A percentile compares a stretch with the other conserved stretches of the same genome.
Conservation (phyloP, 2,113 vertebrate genomes). For the Psephotus haematonotus region DNA sequence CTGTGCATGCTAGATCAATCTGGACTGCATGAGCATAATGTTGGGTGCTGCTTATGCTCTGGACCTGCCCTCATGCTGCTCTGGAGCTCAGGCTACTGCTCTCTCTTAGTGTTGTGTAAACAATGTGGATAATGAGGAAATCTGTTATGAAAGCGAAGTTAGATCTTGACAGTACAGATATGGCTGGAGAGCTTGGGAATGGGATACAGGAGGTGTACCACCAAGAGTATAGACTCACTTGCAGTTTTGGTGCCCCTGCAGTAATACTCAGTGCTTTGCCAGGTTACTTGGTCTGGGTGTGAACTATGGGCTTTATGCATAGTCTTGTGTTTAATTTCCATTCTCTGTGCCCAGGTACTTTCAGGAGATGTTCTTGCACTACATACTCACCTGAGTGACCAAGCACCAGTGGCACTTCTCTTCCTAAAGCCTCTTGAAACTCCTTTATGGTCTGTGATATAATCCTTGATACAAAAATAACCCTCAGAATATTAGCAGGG, state of each 20-base stretch:
- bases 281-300: not conserved
- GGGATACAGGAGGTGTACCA: not conserved
- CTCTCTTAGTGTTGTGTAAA: not conserved
- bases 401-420: not conserved
- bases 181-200: not conserved
- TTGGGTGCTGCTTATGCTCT: not conserved
- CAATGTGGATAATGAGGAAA: not conserved
- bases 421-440: not conserved
- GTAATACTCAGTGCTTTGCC: not conserved
- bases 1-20: not conserved
- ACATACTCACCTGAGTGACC: not conserved
- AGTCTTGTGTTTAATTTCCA: not conserved
- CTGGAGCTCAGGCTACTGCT: not conserved
- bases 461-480: not conserved
- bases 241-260: not conserved
- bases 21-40: not conserved
- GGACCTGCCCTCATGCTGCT: not conserved
- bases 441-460: not conserved
- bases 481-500: not conserved
- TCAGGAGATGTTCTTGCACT: not conserved
- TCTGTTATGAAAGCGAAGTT: not conserved
- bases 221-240: not conserved
- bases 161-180: not conserved
- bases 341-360: not conserved
- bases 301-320: not conserved